Conservation (phyloP, 2,113 vertebrate species). For the Paratilapia polleni region DNA sequence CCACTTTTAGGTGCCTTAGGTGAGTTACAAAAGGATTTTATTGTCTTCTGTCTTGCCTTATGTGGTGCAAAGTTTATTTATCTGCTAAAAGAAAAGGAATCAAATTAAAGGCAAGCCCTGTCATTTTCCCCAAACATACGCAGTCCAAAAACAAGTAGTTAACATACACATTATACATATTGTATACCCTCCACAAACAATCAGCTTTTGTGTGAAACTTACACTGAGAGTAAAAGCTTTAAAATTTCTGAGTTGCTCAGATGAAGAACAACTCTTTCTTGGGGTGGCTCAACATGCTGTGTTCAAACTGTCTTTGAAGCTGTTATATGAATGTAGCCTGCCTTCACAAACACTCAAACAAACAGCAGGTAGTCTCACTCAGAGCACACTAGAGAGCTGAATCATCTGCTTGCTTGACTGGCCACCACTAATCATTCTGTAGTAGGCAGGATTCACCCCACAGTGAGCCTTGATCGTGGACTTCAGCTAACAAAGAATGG, state of each 20-base stretch:
- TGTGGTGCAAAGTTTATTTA: background rate
- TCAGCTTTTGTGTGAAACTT: background rate
- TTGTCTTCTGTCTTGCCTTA: background rate
- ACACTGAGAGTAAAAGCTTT: background rate
- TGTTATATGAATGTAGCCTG: background rate
- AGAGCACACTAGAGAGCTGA: background rate
- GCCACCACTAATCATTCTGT: slow-evolving; percentile 8
- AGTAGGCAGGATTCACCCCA: background rate
- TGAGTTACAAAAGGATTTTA: too few species aligned
- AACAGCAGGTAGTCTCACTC: slow-evolving; percentile 8
- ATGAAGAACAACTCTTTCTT: background rate
- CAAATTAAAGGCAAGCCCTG: background rate
- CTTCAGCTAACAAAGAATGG: background rate
- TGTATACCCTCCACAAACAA: background rate
- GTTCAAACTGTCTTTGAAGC: slow-evolving; percentile 8
- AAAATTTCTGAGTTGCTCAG: background rate
- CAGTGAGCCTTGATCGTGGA: background rate
- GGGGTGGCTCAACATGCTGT: slow-evolving; percentile 10
- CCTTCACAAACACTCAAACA: background rate
- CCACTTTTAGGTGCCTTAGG: background rate
- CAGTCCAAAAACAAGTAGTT: background rate
- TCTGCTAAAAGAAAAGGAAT: background rate
- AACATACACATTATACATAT: background rate
- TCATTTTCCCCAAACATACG: background rate
- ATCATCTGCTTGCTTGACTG: background rate